Evolutionary conservation across 1,140 invertebrate genomes (phyloP), one percentile per base, ranked within the genome.

Genomic region (Hypsibius dujardini): DNA sequence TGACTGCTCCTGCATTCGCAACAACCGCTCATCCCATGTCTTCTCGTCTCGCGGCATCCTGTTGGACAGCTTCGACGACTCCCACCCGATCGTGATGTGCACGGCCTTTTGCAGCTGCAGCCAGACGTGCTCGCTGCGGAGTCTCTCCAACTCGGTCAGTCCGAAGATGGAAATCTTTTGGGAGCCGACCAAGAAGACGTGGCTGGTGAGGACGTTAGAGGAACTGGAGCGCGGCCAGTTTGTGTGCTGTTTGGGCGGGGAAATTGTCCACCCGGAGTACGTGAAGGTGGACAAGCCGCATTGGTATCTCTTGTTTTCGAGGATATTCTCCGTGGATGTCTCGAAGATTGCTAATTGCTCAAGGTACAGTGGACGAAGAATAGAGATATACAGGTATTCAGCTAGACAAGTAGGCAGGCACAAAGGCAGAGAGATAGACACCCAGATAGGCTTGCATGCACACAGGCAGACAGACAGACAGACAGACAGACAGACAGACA

Each of bases 181-280:
- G 3, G 62, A 67, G 12, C 12, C 12, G 7, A 3, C 45, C 7
- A 67, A 67, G 42, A 42, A 42, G 62, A 7, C 45, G 3, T 67
- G 62, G 62, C 42, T 7, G 7, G 62, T 42, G 12, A 7, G 42
- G 3, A 14, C 62, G 7, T 14, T 3, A 42, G 62, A 14, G 42
- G 62, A 67, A 42, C 42, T 67, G 62, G 42, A 67, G 62, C 62
- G 62, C 7, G 62, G 62, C 62, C 7, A 7, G 7, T 67, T 67
- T 42, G 62, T 67, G 12, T 14, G 7, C 7, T 42, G 12, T 42
- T 42, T 67, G 62, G 62, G 7, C 7, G 62, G 62, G 62, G 62
- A 67, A 42, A 7, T 67, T 3, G 42, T 67, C 3, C 62, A 67
- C 42, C 7, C 62, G 42, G 12, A 42, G 7, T 67, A 14, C 62